Evolutionary conservation across 2,113 vertebrate genomes (phyloP), one percentile per base, ranked within the genome.

Genomic region (Dromaius novaehollandiae): DNA sequence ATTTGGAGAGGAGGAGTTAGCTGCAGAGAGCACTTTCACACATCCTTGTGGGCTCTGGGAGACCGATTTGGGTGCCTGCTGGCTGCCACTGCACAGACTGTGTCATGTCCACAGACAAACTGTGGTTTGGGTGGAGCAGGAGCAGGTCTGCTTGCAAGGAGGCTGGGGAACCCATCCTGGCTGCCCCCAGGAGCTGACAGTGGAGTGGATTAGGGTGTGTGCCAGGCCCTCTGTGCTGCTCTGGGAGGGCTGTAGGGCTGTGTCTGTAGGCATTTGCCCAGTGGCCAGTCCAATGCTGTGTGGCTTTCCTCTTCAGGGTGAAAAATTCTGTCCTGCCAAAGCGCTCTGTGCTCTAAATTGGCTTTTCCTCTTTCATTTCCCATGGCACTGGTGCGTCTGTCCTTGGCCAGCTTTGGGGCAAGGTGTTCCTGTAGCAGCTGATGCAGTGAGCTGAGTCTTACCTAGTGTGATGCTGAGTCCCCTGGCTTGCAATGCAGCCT

Each of bases 401-500:
- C 28, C 65, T 30, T 38, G 74, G 50, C 56, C 71, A 48, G 28
- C 42, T 66, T 16, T 8, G 4, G 38, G 69, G 38, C 17, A 51
- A 69, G 40, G 19, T 32, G 22, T 86, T 68, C 36, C 40, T 36
- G 20, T 55, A 2, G 55, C 60, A 83, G 50, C 28, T 7, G 11
- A 4, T 15, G 20, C 5, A 0, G 26, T 4, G 20, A 42, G 40
- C 50, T 50, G 60, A 70, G 19, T 28, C 80, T 68, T 50, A 14
- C 16, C 30, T 7, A 1, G 20, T 7, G 7, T 0, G 0, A 24
- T 32, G 79, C 16, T 4, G 25, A 71, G 36, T 56, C 58, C 51
- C 30, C 22, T 15, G 65, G 55, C 50, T 86, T 32, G 26, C 50
- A 42, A 7, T 60, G 56, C 56, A 17, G 56, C 56, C 56, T 32